These are phyloP conservation scores for Aphidius ervi DNA, from an alignment of 1,140 invertebrate species.

Conservation along the genomic window DNA sequence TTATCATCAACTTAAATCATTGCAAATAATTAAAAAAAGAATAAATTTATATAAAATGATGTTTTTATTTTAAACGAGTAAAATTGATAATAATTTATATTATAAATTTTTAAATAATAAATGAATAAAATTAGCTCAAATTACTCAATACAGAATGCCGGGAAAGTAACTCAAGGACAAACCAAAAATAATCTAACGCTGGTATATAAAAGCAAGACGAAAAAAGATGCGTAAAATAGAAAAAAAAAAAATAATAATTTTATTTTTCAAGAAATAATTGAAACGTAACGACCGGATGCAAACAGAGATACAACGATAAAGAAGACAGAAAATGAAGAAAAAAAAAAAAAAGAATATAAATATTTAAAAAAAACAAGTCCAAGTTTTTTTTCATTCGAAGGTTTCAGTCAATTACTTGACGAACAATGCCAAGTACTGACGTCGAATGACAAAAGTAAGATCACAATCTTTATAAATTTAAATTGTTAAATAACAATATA, in stretches of 20 bases:
- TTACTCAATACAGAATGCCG: conserved; percentile 40
- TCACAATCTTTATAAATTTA: conserved; percentile 16
- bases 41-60: no score
- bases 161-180: conserved; percentile 35
- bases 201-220: not conserved
- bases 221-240: not conserved
- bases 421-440: conserved; percentile 17
- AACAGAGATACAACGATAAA: conserved; percentile 17
- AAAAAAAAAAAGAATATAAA: no score
- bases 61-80: no score
- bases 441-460: conserved; percentile 11
- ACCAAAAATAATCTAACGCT: conserved; percentile 29
- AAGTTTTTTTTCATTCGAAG: conserved; percentile 18
- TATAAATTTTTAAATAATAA: conserved; percentile 13
- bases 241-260: not conserved
- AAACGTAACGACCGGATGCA: conserved; percentile 23
- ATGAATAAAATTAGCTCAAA: conserved; percentile 37
- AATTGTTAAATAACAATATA: conserved; percentile 21
- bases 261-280: conserved; percentile 20
- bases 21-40: no score
- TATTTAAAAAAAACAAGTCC: not conserved
- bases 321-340: no score
- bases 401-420: conserved; percentile 22
- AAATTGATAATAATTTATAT: no score
- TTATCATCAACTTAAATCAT: no score